A percentile compares a stretch with the other conserved stretches of the same genome.
Evolutionary conservation across 2,888 invertebrate genomes (phyloP).

Genomic region (Limnephilus lunatus): DNA sequence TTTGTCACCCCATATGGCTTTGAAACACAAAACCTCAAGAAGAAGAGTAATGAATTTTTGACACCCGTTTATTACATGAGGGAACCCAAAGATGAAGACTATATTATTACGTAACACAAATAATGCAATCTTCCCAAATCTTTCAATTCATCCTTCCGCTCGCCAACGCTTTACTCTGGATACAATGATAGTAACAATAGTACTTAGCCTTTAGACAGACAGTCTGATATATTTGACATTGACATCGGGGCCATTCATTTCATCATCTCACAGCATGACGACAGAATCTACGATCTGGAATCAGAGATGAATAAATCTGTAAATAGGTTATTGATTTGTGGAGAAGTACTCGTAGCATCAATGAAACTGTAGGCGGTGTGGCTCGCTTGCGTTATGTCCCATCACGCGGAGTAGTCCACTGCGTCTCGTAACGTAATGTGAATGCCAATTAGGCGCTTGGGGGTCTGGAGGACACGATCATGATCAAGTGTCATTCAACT

Average conservation of each 20-base stretch:
- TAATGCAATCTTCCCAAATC: background rate
- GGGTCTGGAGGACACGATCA: background rate
- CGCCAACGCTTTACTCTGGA: background rate
- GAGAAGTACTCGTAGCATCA: conserved; percentile 2
- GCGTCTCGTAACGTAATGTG: background rate
- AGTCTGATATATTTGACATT: conserved; percentile 49
- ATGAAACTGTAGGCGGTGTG: background rate
- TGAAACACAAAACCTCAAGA: background rate
- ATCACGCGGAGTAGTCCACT: background rate
- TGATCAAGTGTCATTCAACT: conserved; percentile 32
- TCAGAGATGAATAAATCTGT: conserved; percentile 7
- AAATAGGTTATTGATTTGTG: conserved; percentile 25
- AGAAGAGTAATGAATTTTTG: background rate
- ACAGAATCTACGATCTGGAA: background rate
- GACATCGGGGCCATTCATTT: conserved; percentile 7
- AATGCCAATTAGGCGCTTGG: conserved; percentile 1
- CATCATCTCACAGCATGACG: conserved; percentile 11
- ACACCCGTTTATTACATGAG: background rate
- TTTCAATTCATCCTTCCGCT: conserved; percentile 1
- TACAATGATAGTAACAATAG: background rate
- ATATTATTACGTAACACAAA: background rate
- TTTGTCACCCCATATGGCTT: too few species aligned
- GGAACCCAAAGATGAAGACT: background rate
- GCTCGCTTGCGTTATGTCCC: background rate
- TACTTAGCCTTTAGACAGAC: background rate